These are phyloP conservation scores for Limnephilus auricula DNA, from an alignment of 2,888 invertebrate species.

Conservation along the genomic window DNA sequence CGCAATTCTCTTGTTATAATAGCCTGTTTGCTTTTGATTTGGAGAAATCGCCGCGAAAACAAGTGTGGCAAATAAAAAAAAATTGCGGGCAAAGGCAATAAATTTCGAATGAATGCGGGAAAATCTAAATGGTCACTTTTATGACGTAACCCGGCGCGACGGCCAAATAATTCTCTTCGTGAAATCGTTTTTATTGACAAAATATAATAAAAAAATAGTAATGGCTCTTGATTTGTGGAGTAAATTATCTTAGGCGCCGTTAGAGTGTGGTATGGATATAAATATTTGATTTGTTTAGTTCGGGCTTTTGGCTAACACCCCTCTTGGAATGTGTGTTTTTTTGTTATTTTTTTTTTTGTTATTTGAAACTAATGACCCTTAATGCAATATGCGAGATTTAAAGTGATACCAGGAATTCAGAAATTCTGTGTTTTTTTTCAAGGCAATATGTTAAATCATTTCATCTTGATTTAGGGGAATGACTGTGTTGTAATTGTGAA, in stretches of 20 bases:
- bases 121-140: conserved; percentile 42
- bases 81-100: neutral
- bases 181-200: neutral
- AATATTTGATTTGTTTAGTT: neutral
- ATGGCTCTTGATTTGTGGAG: conserved; percentile 2
- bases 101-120: neutral
- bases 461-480: no score
- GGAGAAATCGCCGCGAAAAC: neutral
- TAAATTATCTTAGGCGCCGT: neutral
- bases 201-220: neutral
- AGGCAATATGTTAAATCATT: no score
- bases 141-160: conserved; percentile 17
- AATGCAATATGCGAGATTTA: no score
- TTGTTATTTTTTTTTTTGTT: no score
- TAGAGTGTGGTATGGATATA: neutral
- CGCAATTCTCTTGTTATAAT: neutral
- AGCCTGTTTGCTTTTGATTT: conserved; percentile 2
- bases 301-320: neutral
- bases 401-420: no score
- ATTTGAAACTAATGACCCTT: no score
- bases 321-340: no score
- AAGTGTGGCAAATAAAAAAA: neutral
- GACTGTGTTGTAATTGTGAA: no score
- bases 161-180: neutral
- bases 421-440: no score